Percentiles rank a stretch among this genome's conserved stretches.
These are phyloP conservation scores for Drosophila santomea DNA, from an alignment of 1,140 invertebrate genomes.

Conservation along the genomic window DNA sequence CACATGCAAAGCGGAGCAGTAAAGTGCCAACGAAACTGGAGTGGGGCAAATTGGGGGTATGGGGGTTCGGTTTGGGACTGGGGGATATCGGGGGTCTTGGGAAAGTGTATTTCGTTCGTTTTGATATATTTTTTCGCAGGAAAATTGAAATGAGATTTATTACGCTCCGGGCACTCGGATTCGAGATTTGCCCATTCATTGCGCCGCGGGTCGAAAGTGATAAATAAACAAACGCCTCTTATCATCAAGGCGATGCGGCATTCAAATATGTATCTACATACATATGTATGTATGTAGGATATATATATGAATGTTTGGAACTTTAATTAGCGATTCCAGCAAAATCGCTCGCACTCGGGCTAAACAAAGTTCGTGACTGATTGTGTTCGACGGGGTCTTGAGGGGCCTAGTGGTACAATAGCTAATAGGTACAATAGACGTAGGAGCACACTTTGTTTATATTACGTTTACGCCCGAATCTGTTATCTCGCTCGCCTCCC, in stretches of 20 bases:
- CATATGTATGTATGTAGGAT: too few relatives aligned
- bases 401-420: constrained; percentile 37
- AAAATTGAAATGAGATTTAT: constrained; percentile 83
- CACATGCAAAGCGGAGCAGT: constrained; percentile 77
- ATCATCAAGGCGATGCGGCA: constrained; percentile 28
- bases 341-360: constrained; percentile 39
- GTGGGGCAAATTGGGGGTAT: background rate
- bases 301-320: constrained; percentile 18
- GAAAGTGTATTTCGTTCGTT: constrained; percentile 79
- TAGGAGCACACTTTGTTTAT: constrained; percentile 49
- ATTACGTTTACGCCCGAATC: constrained; percentile 26
- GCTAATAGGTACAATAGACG: constrained; percentile 43
- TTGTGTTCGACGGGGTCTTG: constrained; percentile 58
- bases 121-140: constrained; percentile 79
- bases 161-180: constrained; percentile 69
- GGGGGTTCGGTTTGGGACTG: background rate
- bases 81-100: constrained; percentile 33
- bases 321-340: constrained; percentile 82
- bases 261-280: constrained; percentile 36
- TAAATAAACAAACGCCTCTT: constrained; percentile 55
- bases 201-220: constrained; percentile 45
- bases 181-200: constrained; percentile 56
- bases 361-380: constrained; percentile 67
- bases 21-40: constrained; percentile 60
- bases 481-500: constrained; percentile 17